phyloP scores from a whole-genome alignment of 2,113 vertebrate species.

The Grus americana region DNA sequence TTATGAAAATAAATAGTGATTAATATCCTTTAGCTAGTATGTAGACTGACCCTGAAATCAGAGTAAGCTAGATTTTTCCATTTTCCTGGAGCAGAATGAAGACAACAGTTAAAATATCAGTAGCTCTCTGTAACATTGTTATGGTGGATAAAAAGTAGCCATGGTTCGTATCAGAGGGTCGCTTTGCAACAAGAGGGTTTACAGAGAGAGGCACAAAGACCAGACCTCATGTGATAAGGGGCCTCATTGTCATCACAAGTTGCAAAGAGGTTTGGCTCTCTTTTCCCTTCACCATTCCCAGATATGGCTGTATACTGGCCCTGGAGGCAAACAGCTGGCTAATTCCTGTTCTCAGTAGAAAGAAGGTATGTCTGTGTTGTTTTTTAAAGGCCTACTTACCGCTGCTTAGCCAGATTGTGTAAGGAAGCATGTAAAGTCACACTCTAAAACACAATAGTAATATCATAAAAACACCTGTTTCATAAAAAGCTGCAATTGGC shows the following conservation, averaged over 20 bases:
- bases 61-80: neutral
- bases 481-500: neutral
- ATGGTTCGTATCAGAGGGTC: neutral
- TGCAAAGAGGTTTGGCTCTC: neutral
- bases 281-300: neutral
- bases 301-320: neutral
- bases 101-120: neutral
- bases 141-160: neutral
- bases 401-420: neutral
- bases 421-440: neutral
- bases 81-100: neutral
- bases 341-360: neutral
- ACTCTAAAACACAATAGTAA: neutral
- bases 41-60: neutral
- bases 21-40: neutral
- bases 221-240: neutral
- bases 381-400: neutral
- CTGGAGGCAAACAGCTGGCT: neutral
- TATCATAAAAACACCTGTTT: neutral
- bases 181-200: neutral
- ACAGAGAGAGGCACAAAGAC: neutral
- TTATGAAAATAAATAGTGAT: neutral
- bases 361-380: rapidly evolving
- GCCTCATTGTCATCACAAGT: neutral
- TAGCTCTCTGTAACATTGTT: neutral